These are phyloP conservation scores for Cnemophilus loriae DNA, from an alignment of 2,113 vertebrate genomes.

Conservation along the genomic window DNA sequence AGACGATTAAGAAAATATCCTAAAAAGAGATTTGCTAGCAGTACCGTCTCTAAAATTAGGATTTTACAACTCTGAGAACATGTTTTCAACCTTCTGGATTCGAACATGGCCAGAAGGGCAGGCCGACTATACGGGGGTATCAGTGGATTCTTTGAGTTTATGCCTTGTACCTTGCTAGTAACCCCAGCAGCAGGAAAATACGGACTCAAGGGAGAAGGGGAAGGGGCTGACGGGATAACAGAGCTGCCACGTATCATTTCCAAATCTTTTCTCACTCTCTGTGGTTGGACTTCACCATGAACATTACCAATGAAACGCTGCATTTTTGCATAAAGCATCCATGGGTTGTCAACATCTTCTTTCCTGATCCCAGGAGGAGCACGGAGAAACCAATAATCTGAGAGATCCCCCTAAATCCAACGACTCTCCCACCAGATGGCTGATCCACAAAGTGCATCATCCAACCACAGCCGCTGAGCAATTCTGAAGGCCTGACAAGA, in stretches of 20 bases:
- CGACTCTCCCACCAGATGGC: not conserved
- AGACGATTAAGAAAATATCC: not conserved
- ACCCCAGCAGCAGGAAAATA: not conserved
- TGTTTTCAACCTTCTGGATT: not conserved
- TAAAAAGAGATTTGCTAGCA: not conserved
- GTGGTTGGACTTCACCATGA: not conserved
- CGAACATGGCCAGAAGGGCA: not conserved
- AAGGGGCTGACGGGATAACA: not conserved
- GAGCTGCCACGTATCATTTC: not conserved
- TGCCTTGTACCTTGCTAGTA: not conserved
- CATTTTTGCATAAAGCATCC: constrained; percentile 2
- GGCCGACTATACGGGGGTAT: not conserved
- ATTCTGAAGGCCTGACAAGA: not conserved
- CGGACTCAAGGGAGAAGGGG: not conserved
- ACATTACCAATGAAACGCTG: not conserved
- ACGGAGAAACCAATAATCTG: constrained; percentile 1
- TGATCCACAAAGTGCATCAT: not conserved
- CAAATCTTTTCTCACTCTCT: not conserved
- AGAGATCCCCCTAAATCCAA: not conserved
- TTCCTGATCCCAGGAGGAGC: not conserved
- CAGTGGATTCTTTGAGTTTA: not conserved
- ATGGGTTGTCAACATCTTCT: not conserved
- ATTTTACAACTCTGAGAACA: not conserved
- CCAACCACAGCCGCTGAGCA: not conserved
- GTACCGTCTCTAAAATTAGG: not conserved